phyloP scores from a whole-genome alignment of 2,888 invertebrate species.

The Acanthoscelides obtectus region DNA sequence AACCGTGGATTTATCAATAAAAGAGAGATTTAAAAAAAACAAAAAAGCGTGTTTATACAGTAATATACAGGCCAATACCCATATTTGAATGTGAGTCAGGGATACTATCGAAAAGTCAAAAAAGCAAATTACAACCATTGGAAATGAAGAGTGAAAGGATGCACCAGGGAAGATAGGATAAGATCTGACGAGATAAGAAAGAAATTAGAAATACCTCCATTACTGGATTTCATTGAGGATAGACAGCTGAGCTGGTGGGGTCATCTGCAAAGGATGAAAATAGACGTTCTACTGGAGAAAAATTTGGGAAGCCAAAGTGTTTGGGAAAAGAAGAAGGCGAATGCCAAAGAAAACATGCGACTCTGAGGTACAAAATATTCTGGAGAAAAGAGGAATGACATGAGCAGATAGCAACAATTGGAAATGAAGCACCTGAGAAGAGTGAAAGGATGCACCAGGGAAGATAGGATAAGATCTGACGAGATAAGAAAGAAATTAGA shows the following conservation, averaged over 20 bases:
- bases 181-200: too few species aligned
- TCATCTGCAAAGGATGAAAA: neutral
- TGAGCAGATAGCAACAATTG: neutral
- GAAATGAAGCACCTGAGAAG: too few species aligned
- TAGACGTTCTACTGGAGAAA: neutral
- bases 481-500: slow-evolving; percentile 2
- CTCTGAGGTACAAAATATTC: too few species aligned
- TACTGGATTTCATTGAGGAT: neutral
- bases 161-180: slow-evolving; percentile 2
- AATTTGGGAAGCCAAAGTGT: neutral
- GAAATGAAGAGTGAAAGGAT: slow-evolving; percentile 5
- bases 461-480: slow-evolving; percentile 3
- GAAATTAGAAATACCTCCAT: slow-evolving; percentile 2
- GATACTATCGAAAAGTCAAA: neutral
- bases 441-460: slow-evolving; percentile 3
- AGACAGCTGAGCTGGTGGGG: slow-evolving; percentile 3
- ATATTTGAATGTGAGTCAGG: slow-evolving; percentile 7
- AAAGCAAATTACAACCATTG: neutral
- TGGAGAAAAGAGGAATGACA: too few species aligned
- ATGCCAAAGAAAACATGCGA: too few species aligned
- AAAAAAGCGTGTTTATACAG: neutral
- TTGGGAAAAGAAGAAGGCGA: too few species aligned
- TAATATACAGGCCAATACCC: slow-evolving; percentile 2
- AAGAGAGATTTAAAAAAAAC: too few species aligned
- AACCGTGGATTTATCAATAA: too few species aligned